Base-by-base conservation (phyloP, 2,113 vertebrate genomes). In the Pagrus major region DNA sequence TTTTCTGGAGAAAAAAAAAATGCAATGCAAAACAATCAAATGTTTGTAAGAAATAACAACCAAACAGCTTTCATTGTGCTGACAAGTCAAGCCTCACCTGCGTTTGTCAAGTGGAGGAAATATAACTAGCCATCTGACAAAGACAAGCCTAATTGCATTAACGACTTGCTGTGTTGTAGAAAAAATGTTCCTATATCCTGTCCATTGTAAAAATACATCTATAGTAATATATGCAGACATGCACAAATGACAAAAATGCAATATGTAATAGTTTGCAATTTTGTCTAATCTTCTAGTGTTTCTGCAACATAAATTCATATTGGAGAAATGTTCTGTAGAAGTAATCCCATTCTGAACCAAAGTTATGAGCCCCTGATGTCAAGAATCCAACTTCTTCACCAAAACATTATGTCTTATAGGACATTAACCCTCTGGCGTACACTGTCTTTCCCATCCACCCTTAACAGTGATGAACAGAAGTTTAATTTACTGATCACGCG, bases 401-500 rank as follows among this genome's bases (percentile, higher is more conserved):
- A 1, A 35, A 2, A 25, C 2, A 10, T 20, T 7, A 15, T 35
- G 33, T 47, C 27, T 16, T 3, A 6, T 4, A 9, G 27, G 21
- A 49, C 70, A 4, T 60, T 4, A 10, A 1, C 31, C 15, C 16
- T 63, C 33, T 54, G 25, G 51, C 2, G 2, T 46, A 6, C 61
- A 49, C 44, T 18, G n/a, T 55, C 35, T 64, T 66, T 67, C 58
- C 49, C 16, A 35, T 59, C 35, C 39, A 71, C 25, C 39, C 42
- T 2, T 10, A 67, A 77, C 69, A 2, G n/a, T 61, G 78, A 76
- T 70, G 46, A 82, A 89, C 79, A 81, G 63, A 76, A 69, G 72
- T 90, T 93, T 91, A 85, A 94, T 94, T 89, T 89, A 89, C 88
- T 90, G 67, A 77, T 74, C 60, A 58, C 21, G 7, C 25, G 20